A percentile compares a stretch with the other conserved stretches of the same genome.
phyloP scores from a whole-genome alignment of 2,888 invertebrate species.

The Watsonalla cultraria region DNA sequence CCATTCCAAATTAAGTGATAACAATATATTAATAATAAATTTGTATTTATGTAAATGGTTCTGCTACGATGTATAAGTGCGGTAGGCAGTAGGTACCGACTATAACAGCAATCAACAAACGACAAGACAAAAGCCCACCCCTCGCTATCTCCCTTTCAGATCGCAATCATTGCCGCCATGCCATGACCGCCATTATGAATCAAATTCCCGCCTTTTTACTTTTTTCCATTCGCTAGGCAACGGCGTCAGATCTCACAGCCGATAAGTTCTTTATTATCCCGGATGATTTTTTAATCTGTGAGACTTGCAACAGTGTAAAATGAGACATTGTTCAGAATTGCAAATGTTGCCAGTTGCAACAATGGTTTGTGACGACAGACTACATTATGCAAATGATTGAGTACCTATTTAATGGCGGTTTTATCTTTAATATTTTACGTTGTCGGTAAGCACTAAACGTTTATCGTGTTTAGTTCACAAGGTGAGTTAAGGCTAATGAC shows the following conservation, averaged over 20 bases:
- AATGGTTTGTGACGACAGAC: conserved; percentile 23
- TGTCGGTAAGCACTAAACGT: neutral
- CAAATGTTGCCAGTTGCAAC: conserved; percentile 29
- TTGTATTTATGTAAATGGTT: neutral
- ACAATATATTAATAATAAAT: too few relatives aligned
- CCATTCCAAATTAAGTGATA: too few relatives aligned
- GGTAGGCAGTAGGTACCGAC: conserved; percentile 11
- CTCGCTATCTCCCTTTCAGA: conserved; percentile 63
- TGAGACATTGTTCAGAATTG: conserved; percentile 39
- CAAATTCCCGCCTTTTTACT: conserved; percentile 71
- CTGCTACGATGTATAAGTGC: conserved; percentile 3
- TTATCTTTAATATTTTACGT: neutral
- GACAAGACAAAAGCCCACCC: conserved; percentile 69
- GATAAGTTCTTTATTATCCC: conserved; percentile 75
- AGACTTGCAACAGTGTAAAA: conserved; percentile 53
- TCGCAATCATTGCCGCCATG: conserved; percentile 73
- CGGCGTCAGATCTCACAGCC: conserved; percentile 70
- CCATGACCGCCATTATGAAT: conserved; percentile 70
- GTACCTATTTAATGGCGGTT: neutral
- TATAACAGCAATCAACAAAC: conserved; percentile 38
- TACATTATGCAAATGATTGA: neutral
- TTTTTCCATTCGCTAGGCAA: conserved; percentile 64
- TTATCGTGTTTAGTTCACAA: neutral
- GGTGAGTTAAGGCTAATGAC: neutral
- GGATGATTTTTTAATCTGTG: conserved; percentile 74